These are phyloP conservation scores for Gnatocerus cornutus DNA, from an alignment of 2,888 invertebrate genomes.

Conservation along the genomic window DNA sequence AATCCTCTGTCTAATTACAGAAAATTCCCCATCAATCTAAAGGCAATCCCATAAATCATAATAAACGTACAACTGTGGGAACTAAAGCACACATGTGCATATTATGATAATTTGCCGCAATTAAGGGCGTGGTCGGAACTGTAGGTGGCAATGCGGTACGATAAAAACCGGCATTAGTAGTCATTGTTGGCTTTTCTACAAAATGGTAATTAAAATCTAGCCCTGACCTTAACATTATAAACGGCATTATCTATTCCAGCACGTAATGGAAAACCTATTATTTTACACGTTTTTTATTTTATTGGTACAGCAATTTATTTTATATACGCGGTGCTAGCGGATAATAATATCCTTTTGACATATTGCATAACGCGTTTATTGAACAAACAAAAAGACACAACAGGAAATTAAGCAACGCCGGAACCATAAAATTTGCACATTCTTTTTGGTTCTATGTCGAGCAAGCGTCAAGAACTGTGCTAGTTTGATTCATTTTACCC, in stretches of 20 bases:
- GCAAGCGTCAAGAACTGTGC: no score
- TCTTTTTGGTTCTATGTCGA: neutral
- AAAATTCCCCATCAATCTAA: constrained; percentile 34
- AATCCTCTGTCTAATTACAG: constrained; percentile 22
- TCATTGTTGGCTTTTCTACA: constrained; percentile 42
- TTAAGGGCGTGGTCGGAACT: constrained; percentile 47
- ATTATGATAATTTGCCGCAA: constrained; percentile 48
- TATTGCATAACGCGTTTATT: constrained; percentile 28
- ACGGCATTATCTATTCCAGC: constrained; percentile 30
- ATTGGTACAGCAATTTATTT: constrained; percentile 27
- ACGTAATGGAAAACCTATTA: constrained; percentile 41
- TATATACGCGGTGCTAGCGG: constrained; percentile 12
- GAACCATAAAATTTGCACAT: neutral
- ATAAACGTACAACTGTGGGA: constrained; percentile 52
- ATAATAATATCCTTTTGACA: constrained; percentile 30
- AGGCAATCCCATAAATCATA: constrained; percentile 49
- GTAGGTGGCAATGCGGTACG: constrained; percentile 41
- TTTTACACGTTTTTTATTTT: constrained; percentile 28
- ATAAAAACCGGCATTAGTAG: constrained; percentile 35
- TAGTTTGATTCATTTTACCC: no score
- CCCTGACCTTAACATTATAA: constrained; percentile 43
- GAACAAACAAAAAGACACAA: constrained; percentile 11
- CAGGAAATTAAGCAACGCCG: neutral
- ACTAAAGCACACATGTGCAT: constrained; percentile 54
- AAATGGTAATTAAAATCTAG: constrained; percentile 34